A percentile compares a stretch with the other conserved stretches of the same genome.
Conservation (phyloP, 2,888 invertebrate genomes). For the Emmelina monodactyla region DNA sequence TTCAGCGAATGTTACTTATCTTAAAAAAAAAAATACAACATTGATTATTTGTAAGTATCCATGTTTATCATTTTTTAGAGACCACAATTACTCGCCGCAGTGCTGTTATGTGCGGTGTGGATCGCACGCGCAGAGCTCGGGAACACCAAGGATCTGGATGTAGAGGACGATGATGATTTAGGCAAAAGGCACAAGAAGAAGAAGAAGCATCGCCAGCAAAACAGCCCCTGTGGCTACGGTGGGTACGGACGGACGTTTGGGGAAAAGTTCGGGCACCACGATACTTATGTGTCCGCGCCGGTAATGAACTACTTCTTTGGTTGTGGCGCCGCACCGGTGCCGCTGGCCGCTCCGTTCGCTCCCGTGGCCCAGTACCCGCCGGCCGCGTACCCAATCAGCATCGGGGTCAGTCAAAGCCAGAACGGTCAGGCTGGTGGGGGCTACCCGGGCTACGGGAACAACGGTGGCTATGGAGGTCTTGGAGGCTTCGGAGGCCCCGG, state of each 20-base stretch:
- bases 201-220: conserved; percentile 28
- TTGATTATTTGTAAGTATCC: no score
- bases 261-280: conserved; percentile 34
- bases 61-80: no score
- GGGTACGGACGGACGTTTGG: conserved; percentile 33
- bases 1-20: no score
- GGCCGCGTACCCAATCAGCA: conserved; percentile 18
- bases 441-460: conserved; percentile 18
- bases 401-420: conserved; percentile 19
- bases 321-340: conserved; percentile 28
- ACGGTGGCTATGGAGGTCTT: conserved; percentile 18
- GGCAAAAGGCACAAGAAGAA: conserved; percentile 37
- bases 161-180: conserved; percentile 27
- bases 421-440: conserved; percentile 18
- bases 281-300: conserved; percentile 46
- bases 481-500: conserved; percentile 14
- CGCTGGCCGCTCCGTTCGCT: conserved; percentile 16
- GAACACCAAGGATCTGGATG: conserved; percentile 31
- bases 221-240: conserved; percentile 21
- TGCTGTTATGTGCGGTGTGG: conserved; percentile 18
- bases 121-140: conserved; percentile 24
- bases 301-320: conserved; percentile 51
- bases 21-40: no score
- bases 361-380: conserved; percentile 18
- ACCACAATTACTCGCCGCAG: no score